These are phyloP conservation scores for Garrulus glandarius DNA, from an alignment of 2,797 vertebrate genomes.

Conservation along the genomic window DNA sequence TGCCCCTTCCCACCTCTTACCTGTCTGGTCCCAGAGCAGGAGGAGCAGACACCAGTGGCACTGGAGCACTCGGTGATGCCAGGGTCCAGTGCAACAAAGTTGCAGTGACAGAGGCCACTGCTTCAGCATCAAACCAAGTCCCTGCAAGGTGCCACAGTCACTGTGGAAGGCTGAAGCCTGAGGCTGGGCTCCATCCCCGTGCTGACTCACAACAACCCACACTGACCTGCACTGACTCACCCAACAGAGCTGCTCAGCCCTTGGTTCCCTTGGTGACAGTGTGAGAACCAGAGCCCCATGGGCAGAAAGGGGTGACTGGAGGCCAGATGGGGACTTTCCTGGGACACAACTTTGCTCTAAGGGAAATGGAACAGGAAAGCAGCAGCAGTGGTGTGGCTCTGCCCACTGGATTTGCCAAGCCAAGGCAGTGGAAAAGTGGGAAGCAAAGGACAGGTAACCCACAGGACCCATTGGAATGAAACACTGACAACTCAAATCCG, in stretches of 20 bases:
- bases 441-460: neutral
- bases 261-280: fast-evolving
- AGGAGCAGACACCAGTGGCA: neutral
- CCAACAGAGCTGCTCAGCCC: neutral
- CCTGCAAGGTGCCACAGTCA: neutral
- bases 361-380: neutral
- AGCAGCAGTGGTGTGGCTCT: neutral
- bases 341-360: neutral
- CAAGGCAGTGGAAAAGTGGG: fast-evolving
- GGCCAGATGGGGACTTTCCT: neutral
- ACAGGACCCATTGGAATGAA: neutral
- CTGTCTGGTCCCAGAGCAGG: neutral
- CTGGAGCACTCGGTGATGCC: fast-evolving
- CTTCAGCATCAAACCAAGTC: neutral
- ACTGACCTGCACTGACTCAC: neutral
- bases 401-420: neutral
- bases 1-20: neutral
- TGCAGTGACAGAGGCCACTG: neutral
- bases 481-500: neutral
- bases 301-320: fast-evolving
- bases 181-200: neutral
- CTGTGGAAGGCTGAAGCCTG: neutral
- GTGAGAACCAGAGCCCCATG: fast-evolving
- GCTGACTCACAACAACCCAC: neutral
- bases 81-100: neutral